Conservation (phyloP, 2,797 vertebrate species). For the Cyprinodon diabolis region DNA sequence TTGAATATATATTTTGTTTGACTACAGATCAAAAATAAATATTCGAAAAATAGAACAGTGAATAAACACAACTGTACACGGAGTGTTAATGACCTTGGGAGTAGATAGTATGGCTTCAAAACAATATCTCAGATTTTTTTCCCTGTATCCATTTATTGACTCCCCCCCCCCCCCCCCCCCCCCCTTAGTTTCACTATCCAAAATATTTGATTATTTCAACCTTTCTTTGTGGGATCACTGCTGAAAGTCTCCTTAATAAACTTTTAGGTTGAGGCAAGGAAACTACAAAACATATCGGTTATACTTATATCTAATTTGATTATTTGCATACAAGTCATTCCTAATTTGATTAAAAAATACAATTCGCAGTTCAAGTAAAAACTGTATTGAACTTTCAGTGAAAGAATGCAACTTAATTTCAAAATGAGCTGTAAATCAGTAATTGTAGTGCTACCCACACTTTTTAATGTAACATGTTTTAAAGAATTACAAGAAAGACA, state of each 20-base stretch:
- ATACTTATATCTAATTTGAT: conserved; percentile 2
- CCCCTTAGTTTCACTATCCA: no score
- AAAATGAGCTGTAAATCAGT: neutral
- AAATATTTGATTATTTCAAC: no score
- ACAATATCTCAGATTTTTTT: no score
- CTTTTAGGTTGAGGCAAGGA: neutral
- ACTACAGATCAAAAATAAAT: no score
- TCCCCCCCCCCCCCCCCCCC: no score
- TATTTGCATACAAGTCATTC: neutral
- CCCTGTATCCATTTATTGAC: no score
- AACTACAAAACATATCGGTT: neutral
- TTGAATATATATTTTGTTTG: no score
- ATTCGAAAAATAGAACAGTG: no score
- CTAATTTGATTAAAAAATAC: neutral
- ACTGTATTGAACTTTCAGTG: neutral
- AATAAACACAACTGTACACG: no score
- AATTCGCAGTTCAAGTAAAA: conserved; percentile 6
- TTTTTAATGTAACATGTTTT: neutral
- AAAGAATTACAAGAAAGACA: neutral
- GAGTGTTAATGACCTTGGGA: no score
- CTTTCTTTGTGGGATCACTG: neutral
- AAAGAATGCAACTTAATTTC: neutral
- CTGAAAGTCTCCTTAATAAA: neutral
- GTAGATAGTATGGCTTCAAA: no score
- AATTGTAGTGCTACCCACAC: no score